Conservation (phyloP, 2,797 vertebrate species). For the Intellagama lesueurii region DNA sequence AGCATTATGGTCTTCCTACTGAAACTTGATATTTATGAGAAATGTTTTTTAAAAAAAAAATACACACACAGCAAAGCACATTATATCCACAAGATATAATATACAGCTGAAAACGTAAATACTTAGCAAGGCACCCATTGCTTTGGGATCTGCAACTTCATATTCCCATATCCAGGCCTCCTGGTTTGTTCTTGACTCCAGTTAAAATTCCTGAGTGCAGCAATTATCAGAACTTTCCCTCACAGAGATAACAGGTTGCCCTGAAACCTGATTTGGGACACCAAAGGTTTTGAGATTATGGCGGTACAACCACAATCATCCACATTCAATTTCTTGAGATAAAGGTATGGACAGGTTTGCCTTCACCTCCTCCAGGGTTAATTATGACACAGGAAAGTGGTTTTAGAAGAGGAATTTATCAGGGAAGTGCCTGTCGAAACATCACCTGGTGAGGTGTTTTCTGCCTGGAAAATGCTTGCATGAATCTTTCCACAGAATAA, state of each 20-base stretch:
- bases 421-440: background rate
- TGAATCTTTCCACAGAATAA: background rate
- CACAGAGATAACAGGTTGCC: background rate
- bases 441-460: background rate
- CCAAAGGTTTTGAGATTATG: background rate
- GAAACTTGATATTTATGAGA: background rate
- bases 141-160: background rate
- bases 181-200: background rate
- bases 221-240: background rate
- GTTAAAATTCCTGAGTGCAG: background rate
- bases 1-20: background rate
- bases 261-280: background rate
- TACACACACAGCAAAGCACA: background rate
- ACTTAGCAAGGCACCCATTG: background rate
- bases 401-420: background rate
- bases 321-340: background rate
- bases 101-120: background rate
- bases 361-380: background rate
- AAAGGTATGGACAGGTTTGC: background rate
- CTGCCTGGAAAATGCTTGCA: background rate
- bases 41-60: fast-evolving
- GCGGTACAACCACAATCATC: background rate
- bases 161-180: background rate
- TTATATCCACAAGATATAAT: background rate
- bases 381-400: background rate